Evolutionary conservation across 2,888 invertebrate species (phyloP), one percentile per base, ranked within the genome.

Genomic region (Archips xylosteana): DNA sequence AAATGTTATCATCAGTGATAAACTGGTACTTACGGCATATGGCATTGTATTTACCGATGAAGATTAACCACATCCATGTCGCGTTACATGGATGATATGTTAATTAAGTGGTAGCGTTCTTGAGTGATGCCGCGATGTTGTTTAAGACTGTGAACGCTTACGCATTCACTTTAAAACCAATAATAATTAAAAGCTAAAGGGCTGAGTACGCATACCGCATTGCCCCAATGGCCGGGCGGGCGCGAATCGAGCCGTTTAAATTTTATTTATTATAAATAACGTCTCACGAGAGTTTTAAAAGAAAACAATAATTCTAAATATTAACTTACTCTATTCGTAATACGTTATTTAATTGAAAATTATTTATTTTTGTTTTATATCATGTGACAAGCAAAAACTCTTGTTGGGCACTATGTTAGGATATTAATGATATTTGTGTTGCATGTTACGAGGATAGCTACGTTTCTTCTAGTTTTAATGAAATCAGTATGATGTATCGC

Each of bases 1-100:
- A 64, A 49, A 49, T 5, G 23, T 47, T 47, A 32, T 63, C 13
- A 2, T 32, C 23, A n/a, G 8, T 51, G 15, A 63, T 15, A 9
- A 51, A 51, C 34, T 49, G 47, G 47, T 13, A 51, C 49, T 32
- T 49, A 49, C 32, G 49, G 6, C 13, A 49, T 9, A 49, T n/a
- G 64, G 64, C 49, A 64, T 34, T 64, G 32, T 64, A 49, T 64
- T 34, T 64, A 64, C 32, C 34, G 47, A n/a, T 49, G 39, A 39
- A 64, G 3, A 34, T 3, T 34, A 12, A n/a, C 12, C 32, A 42
- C 15, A 36, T 13, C 12, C 42, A 15, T 45, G 12, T 57, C 15
- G 2, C 10, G 9, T 64, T 49, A 47, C n/a, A 54, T 54, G 15
- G 15, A 54, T 9, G 6, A n/a, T 49, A 3, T n/a, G 49, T 49